Evolutionary conservation across 53 echinoderm and acorn worm species (phyloP).

Genomic region (Mesocentrotus franciscanus): DNA sequence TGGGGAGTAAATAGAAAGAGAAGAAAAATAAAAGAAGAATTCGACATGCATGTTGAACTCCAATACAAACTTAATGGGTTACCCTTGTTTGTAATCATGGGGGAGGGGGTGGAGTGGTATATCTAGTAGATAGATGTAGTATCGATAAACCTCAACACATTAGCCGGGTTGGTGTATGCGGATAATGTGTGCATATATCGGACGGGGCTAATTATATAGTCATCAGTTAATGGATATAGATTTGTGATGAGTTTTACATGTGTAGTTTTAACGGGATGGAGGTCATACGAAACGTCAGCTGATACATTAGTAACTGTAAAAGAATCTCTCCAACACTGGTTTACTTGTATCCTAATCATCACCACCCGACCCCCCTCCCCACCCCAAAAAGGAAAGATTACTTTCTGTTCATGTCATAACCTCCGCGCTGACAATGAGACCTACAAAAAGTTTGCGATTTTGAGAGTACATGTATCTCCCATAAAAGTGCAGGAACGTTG

Average conservation of each 20-base stretch:
- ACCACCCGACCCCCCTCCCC: too few relatives aligned
- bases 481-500: too few relatives aligned
- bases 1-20: too few relatives aligned
- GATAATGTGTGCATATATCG: not conserved
- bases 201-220: slow-evolving; percentile 11
- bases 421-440: too few relatives aligned
- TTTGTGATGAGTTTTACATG: slow-evolving; percentile 5
- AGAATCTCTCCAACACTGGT: not conserved
- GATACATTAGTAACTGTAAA: not conserved
- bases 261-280: not conserved
- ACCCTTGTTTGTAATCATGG: not conserved
- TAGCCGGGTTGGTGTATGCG: not conserved
- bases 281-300: not conserved
- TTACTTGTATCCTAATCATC: not conserved
- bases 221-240: slow-evolving; percentile 18
- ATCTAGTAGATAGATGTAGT: not conserved
- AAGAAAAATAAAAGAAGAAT: too few relatives aligned
- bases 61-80: not conserved
- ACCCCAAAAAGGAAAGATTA: too few relatives aligned
- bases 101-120: not conserved
- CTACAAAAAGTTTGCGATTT: too few relatives aligned
- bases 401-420: too few relatives aligned
- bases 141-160: not conserved
- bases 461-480: too few relatives aligned
- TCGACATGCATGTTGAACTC: too few relatives aligned